Conservation (phyloP, 1,140 invertebrate species). For the Trissolcus basalis region DNA sequence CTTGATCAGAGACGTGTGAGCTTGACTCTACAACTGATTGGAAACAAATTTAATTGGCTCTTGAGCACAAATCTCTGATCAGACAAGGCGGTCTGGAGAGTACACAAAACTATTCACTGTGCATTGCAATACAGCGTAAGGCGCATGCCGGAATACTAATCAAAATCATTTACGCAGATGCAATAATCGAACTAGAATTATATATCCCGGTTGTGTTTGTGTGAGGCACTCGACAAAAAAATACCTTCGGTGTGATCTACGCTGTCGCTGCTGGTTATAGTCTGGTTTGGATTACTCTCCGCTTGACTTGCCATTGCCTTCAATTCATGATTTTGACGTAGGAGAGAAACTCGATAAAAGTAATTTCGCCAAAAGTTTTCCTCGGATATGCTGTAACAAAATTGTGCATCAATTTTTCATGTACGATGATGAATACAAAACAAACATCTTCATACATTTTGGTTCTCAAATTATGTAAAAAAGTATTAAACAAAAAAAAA, state of each 20-base stretch:
- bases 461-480: too few species aligned
- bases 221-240: not conserved
- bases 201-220: constrained; percentile 3
- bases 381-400: constrained; percentile 92
- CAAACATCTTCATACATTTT: too few species aligned
- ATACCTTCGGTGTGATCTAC: constrained; percentile 74
- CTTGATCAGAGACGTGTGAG: constrained; percentile 5
- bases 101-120: constrained; percentile 43
- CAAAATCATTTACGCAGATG: constrained; percentile 37
- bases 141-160: constrained; percentile 48
- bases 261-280: constrained; percentile 67
- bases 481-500: too few species aligned
- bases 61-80: constrained; percentile 11
- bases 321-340: constrained; percentile 95
- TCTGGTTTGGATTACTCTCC: constrained; percentile 71
- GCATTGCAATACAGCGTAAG: constrained; percentile 56
- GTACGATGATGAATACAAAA: too few species aligned
- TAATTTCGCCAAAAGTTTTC: constrained; percentile 99
- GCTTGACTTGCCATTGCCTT: constrained; percentile 80
- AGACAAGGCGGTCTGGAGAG: not conserved
- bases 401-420: too few species aligned
- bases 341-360: constrained; percentile 98
- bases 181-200: constrained; percentile 15
- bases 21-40: too few species aligned
- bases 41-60: not conserved